Evolutionary conservation across 2,888 invertebrate species (phyloP).

Genomic region (Piscicola geometra): DNA sequence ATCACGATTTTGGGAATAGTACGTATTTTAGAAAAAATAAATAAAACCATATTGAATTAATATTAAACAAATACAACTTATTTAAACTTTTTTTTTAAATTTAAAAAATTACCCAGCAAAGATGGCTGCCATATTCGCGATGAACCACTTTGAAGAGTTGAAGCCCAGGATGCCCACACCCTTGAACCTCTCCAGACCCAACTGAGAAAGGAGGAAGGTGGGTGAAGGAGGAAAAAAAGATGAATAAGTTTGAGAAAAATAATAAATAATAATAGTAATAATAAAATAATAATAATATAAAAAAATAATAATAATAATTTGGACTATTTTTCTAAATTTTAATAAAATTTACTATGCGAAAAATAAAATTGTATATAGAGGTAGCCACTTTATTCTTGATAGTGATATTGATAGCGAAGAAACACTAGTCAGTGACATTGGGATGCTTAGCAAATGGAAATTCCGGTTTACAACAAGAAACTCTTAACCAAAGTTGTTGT

Average conservation of each 20-base stretch:
- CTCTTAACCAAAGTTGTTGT: too few species aligned
- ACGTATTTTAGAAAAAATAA: background rate
- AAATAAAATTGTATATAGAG: too few species aligned
- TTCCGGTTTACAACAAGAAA: too few species aligned
- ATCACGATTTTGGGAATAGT: background rate
- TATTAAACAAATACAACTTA: too few species aligned
- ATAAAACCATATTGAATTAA: background rate
- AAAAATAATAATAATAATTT: background rate
- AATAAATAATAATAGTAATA: too few species aligned
- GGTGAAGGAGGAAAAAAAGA: too few species aligned
- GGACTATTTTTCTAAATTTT: background rate
- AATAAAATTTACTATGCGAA: too few species aligned
- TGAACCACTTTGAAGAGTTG: constrained; percentile 84
- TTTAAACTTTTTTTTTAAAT: background rate
- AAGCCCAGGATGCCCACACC: constrained; percentile 84
- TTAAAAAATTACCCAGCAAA: constrained; percentile 69
- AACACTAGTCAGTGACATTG: too few species aligned
- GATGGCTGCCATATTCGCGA: constrained; percentile 77
- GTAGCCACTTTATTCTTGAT: too few species aligned
- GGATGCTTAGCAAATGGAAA: too few species aligned
- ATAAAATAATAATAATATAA: background rate
- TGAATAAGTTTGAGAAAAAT: too few species aligned
- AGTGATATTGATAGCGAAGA: too few species aligned
- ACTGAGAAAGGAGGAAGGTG: constrained; percentile 41
- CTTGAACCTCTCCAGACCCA: constrained; percentile 74